These are phyloP conservation scores for Labeo calbasu DNA, from an alignment of 2,797 vertebrate species.

Conservation along the genomic window DNA sequence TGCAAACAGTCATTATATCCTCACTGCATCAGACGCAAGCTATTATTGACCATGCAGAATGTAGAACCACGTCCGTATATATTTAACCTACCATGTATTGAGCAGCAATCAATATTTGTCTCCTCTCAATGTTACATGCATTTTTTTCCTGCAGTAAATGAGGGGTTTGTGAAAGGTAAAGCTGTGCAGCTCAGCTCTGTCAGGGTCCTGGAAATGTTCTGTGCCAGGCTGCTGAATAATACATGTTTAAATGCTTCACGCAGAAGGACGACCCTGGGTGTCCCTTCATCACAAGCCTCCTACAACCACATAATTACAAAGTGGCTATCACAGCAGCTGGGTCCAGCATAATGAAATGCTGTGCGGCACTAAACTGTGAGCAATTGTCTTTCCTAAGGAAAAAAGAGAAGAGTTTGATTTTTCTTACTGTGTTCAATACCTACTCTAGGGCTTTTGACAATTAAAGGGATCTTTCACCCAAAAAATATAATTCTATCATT, in stretches of 20 bases:
- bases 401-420: neutral
- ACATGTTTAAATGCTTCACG: conserved; percentile 68
- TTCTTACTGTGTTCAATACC: neutral
- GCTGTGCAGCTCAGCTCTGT: conserved; percentile 18
- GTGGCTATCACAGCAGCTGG: conserved; percentile 37
- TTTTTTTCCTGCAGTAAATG: conserved; percentile 18
- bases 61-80: neutral
- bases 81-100: neutral
- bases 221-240: conserved; percentile 75
- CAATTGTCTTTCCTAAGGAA: neutral
- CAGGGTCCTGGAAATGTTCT: conserved; percentile 51
- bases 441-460: neutral
- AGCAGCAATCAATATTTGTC: conserved; percentile 19
- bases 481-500: neutral
- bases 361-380: neutral
- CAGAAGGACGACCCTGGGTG: conserved; percentile 68
- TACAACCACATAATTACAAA: conserved; percentile 47
- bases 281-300: conserved; percentile 60
- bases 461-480: neutral
- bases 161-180: conserved; percentile 24
- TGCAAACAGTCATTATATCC: conserved; percentile 8
- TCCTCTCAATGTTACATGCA: neutral
- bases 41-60: conserved; percentile 12
- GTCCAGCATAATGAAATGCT: conserved; percentile 36
- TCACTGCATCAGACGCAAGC: neutral